Percentiles rank a stretch among this genome's conserved stretches.
phyloP scores from a whole-genome alignment of 2,797 vertebrate species.

The Picus viridis region DNA sequence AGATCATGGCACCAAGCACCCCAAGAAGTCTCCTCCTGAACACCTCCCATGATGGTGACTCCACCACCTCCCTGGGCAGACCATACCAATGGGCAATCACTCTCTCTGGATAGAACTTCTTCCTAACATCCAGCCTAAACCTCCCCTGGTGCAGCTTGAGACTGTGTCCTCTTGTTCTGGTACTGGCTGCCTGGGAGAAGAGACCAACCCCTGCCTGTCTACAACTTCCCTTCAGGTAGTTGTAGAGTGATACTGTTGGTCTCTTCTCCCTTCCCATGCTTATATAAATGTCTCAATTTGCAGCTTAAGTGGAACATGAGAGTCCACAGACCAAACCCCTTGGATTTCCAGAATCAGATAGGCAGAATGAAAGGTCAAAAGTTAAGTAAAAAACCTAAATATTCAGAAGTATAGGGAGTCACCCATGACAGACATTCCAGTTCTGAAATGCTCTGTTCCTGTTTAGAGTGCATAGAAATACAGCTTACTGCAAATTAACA shows the following conservation, averaged over 20 bases:
- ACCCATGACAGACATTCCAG: background rate
- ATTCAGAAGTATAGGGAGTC: background rate
- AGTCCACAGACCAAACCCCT: background rate
- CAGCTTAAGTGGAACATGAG: background rate
- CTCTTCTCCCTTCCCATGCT: background rate
- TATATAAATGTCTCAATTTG: background rate
- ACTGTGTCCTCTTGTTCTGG: too few relatives aligned
- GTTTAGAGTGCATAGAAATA: conserved; percentile 40
- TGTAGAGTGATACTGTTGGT: background rate
- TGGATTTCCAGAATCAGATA: background rate
- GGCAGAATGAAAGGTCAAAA: conserved; percentile 4
- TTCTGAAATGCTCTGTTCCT: conserved; percentile 38
- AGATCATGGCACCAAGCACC: too few relatives aligned
- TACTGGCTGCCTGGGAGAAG: too few relatives aligned
- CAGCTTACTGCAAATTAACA: conserved; percentile 33
- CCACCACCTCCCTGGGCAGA: too few relatives aligned
- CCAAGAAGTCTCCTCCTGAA: too few relatives aligned
- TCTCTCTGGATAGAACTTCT: too few relatives aligned
- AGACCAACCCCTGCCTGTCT: too few relatives aligned
- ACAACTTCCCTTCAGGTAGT: too few relatives aligned
- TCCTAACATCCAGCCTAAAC: too few relatives aligned
- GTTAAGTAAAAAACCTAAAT: background rate
- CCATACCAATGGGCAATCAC: too few relatives aligned
- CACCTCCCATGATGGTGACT: too few relatives aligned
- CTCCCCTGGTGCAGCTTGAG: too few relatives aligned